Evolutionary conservation across 2,797 vertebrate genomes (phyloP).

Genomic region (Hemitrygon akajei): DNA sequence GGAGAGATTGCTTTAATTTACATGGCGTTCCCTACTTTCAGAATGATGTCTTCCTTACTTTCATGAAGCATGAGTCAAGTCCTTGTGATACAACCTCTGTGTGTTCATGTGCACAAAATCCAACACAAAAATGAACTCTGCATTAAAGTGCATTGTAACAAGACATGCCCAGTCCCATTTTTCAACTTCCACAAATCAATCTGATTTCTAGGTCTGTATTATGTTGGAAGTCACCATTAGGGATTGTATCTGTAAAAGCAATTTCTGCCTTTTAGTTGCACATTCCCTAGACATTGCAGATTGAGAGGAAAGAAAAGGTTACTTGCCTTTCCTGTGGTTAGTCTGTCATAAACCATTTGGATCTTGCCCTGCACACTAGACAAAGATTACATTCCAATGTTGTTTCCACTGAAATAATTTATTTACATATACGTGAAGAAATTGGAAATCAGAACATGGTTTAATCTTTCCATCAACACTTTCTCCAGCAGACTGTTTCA

Average conservation of each 20-base stretch:
- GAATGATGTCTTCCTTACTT: too few relatives aligned
- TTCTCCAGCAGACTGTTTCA: background rate
- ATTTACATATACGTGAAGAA: background rate
- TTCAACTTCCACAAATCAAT: too few relatives aligned
- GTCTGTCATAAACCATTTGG: background rate
- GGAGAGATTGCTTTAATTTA: too few relatives aligned
- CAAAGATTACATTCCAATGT: background rate
- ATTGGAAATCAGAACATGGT: background rate
- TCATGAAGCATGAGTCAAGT: too few relatives aligned
- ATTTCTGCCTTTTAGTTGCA: background rate
- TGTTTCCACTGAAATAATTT: background rate
- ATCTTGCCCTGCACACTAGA: background rate
- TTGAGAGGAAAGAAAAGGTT: background rate
- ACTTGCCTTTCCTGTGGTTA: background rate
- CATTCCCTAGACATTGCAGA: background rate
- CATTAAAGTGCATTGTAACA: too few relatives aligned
- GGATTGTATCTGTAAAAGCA: background rate
- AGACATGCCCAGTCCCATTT: too few relatives aligned
- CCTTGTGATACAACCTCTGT: too few relatives aligned
- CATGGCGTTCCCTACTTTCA: too few relatives aligned
- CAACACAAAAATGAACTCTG: too few relatives aligned
- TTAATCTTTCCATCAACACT: background rate
- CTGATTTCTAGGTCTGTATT: background rate
- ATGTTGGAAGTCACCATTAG: background rate
- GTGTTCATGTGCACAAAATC: too few relatives aligned